These are phyloP conservation scores for Cryptocheilus praepositus DNA, from an alignment of 2,888 invertebrate genomes.

Conservation along the genomic window DNA sequence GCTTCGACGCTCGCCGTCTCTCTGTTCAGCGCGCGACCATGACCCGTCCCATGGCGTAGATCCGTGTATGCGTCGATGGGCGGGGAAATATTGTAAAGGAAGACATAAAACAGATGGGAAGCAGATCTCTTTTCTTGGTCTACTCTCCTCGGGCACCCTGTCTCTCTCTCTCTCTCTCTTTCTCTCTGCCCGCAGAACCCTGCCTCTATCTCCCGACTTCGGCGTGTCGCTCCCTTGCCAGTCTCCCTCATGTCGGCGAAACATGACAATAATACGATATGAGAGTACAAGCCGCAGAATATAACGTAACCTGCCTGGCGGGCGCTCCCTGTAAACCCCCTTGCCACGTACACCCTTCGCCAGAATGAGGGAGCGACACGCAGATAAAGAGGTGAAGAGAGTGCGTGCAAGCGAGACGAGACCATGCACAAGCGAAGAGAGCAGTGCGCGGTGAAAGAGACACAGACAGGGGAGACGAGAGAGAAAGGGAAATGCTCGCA, in stretches of 20 bases:
- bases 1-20: slow-evolving; percentile 19
- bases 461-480: slow-evolving; percentile 8
- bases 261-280: slow-evolving; percentile 69
- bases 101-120: slow-evolving; percentile 49
- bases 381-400: neutral
- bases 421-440: slow-evolving; percentile 19
- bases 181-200: slow-evolving; percentile 35
- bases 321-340: slow-evolving; percentile 55
- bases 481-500: neutral
- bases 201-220: slow-evolving; percentile 32
- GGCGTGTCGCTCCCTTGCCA: slow-evolving; percentile 9
- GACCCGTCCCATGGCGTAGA: slow-evolving; percentile 15
- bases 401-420: neutral
- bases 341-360: slow-evolving; percentile 42
- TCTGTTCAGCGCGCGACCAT: slow-evolving; percentile 30
- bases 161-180: slow-evolving; percentile 35
- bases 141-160: slow-evolving; percentile 46
- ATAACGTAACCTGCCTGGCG: slow-evolving; percentile 65
- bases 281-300: slow-evolving; percentile 67
- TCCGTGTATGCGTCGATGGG: neutral
- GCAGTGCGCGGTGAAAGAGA: slow-evolving; percentile 10
- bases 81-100: neutral
- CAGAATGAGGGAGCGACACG: slow-evolving; percentile 26
- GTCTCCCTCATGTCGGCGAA: slow-evolving; percentile 57
- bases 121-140: slow-evolving; percentile 48